These are phyloP conservation scores for Sebastiscus albofasciatus DNA, from an alignment of 2,797 vertebrate genomes.

Conservation along the genomic window DNA sequence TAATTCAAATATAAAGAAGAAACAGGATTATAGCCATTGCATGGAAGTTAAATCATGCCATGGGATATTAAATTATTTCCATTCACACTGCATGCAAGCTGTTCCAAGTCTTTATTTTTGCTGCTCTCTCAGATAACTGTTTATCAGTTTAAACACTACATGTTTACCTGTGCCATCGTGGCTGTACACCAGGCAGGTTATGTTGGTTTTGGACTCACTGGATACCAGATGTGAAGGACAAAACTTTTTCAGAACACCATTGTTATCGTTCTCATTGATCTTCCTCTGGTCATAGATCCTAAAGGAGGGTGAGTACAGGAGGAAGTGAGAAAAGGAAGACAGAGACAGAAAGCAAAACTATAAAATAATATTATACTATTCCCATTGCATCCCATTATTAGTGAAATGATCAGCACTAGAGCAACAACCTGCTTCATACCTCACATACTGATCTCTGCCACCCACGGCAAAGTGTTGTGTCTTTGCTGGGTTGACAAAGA, in stretches of 20 bases:
- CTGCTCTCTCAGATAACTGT: not conserved
- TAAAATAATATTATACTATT: not conserved
- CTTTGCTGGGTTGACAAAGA: conserved; percentile 94
- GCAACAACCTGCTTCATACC: conserved; percentile 79
- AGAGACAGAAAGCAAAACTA: not conserved
- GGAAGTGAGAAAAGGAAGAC: not conserved
- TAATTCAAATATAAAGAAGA: not conserved
- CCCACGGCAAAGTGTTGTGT: conserved; percentile 96
- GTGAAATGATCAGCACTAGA: not conserved
- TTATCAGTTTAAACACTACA: not conserved
- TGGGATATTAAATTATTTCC: not conserved
- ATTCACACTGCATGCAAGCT: not conserved
- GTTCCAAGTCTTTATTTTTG: not conserved
- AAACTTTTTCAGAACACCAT: conserved; percentile 96
- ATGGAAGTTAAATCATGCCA: not conserved
- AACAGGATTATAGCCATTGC: not conserved
- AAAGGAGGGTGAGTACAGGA: not conserved
- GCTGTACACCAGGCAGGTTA: conserved; percentile 97
- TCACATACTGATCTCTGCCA: conserved; percentile 93
- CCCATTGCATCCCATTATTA: not conserved
- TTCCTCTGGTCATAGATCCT: conserved; percentile 98
- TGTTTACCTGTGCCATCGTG: conserved; percentile 92
- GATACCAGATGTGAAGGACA: conserved; percentile 95
- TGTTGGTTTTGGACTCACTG: conserved; percentile 97
- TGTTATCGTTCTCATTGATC: conserved; percentile 95